Evolutionary conservation across 1,140 invertebrate genomes (phyloP).

Genomic region (Drosophila lowei): DNA sequence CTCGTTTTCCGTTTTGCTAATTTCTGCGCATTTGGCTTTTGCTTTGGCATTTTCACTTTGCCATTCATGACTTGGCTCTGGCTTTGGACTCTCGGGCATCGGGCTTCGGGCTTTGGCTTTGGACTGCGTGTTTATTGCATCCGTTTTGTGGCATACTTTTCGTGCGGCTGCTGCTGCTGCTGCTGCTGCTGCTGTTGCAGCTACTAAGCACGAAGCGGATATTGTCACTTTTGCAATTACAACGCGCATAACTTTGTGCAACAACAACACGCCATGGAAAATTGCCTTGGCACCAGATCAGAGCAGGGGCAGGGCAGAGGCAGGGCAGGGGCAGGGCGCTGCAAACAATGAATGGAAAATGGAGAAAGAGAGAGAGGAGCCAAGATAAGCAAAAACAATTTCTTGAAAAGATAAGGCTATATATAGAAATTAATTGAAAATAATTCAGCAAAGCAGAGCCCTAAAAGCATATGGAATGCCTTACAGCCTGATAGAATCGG

Average conservation of each 20-base stretch:
- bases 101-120: slow-evolving; percentile 19
- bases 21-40: slow-evolving; percentile 48
- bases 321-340: background rate
- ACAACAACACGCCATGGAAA: slow-evolving; percentile 46
- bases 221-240: slow-evolving; percentile 68
- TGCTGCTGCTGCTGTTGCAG: slow-evolving; percentile 24
- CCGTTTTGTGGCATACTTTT: slow-evolving; percentile 66
- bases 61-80: slow-evolving; percentile 55
- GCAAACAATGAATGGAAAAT: slow-evolving; percentile 38
- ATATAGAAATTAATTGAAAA: slow-evolving; percentile 37
- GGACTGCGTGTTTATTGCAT: slow-evolving; percentile 64
- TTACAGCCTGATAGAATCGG: slow-evolving; percentile 17
- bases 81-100: background rate
- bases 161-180: slow-evolving; percentile 40
- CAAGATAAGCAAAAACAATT: slow-evolving; percentile 42
- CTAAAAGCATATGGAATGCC: slow-evolving; percentile 8
- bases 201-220: slow-evolving; percentile 62
- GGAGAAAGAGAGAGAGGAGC: slow-evolving; percentile 7
- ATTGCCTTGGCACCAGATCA: slow-evolving; percentile 45
- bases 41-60: slow-evolving; percentile 57
- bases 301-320: background rate
- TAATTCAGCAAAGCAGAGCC: slow-evolving; percentile 20
- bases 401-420: slow-evolving; percentile 36
- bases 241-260: slow-evolving; percentile 61
- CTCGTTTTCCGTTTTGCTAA: slow-evolving; percentile 53